Conservation (phyloP, 2,797 vertebrate genomes). For the Anomalospiza imberbis region DNA sequence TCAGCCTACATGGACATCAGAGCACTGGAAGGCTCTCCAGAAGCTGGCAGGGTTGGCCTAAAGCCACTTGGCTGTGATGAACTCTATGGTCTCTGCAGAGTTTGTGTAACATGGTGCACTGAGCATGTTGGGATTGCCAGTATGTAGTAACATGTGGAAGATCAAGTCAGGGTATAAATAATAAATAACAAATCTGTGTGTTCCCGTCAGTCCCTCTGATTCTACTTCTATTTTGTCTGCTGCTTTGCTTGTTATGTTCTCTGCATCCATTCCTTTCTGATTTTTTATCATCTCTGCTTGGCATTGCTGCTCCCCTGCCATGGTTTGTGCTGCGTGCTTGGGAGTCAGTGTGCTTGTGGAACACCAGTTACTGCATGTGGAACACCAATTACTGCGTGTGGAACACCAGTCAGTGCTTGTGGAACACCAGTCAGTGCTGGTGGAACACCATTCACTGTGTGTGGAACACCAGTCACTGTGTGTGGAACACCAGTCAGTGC, state of each 20-base stretch:
- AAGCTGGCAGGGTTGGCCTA: not conserved
- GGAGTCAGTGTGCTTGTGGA: not conserved
- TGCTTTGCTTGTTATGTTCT: conserved; percentile 3
- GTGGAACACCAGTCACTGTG: too few species aligned
- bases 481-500: too few species aligned
- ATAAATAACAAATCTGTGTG: conserved; percentile 54
- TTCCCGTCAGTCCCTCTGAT: conserved; percentile 37
- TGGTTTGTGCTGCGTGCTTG: not conserved
- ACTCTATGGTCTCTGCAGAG: not conserved
- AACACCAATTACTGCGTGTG: not conserved
- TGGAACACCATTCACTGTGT: too few species aligned
- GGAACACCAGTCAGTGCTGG: too few species aligned
- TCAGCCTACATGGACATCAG: not conserved
- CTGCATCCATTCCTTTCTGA: not conserved
- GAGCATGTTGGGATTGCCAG: not conserved
- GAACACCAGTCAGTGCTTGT: too few species aligned
- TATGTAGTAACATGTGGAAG: not conserved
- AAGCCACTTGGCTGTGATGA: not conserved
- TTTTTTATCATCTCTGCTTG: not conserved
- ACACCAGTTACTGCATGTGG: not conserved
- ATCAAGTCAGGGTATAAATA: conserved; percentile 49
- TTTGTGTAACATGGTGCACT: not conserved
- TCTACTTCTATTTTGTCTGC: conserved; percentile 16
- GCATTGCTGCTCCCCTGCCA: not conserved
- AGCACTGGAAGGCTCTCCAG: not conserved